These are phyloP conservation scores for Hippotragus niger DNA, from an alignment of 2,113 vertebrate genomes.

Conservation along the genomic window DNA sequence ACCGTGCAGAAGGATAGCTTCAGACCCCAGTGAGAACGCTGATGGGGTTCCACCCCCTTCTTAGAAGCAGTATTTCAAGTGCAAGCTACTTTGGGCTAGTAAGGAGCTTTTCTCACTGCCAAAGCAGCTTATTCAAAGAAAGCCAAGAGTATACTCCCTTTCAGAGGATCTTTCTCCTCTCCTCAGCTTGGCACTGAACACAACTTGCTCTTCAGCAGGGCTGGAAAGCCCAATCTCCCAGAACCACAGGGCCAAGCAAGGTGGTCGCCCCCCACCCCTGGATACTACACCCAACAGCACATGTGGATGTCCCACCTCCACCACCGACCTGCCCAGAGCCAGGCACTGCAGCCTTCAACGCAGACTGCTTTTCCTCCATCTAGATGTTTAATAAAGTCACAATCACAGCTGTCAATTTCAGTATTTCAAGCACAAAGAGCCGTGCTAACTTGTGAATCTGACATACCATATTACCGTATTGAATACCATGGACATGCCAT, in stretches of 20 bases:
- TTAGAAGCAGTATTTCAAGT: constrained; percentile 20
- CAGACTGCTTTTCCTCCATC: not conserved
- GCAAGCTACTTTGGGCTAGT: not conserved
- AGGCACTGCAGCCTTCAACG: not conserved
- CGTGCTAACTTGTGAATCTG: constrained; percentile 2
- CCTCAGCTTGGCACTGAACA: not conserved
- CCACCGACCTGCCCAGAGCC: not conserved
- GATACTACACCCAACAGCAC: accelerated
- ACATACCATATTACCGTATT: not conserved
- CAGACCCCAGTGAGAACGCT: not conserved
- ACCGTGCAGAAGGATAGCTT: not conserved
- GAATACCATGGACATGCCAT: not conserved
- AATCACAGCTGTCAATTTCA: not conserved
- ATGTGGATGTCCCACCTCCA: too few species aligned
- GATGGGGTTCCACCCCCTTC: not conserved
- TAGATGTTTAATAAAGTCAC: not conserved
- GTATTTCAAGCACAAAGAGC: constrained; percentile 38
- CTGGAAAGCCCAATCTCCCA: not conserved
- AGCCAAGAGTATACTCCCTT: not conserved
- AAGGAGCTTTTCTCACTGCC: constrained; percentile 5
- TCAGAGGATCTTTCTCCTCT: not conserved
- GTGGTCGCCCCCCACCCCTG: not conserved
- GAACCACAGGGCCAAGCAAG: not conserved
- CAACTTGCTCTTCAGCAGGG: not conserved
- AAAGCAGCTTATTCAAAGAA: constrained; percentile 42